Evolutionary conservation across 30 jellyfish, hydroid and myxozoan species (phyloP), one percentile per base, ranked within the genome.

Genomic region (Catostylus mosaicus): DNA sequence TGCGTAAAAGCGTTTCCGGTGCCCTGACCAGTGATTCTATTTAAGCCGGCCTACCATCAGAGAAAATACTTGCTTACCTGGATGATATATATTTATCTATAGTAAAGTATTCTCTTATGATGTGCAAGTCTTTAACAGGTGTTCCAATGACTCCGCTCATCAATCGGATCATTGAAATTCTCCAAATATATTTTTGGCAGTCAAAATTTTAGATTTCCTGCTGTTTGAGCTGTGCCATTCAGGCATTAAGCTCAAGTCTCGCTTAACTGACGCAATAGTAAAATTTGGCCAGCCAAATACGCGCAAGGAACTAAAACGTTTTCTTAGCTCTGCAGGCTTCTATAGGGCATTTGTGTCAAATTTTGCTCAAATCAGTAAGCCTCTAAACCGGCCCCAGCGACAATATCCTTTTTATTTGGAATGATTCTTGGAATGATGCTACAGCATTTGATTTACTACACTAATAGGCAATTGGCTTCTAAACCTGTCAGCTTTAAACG

Each of bases 261-360:
- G 88, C 31, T 62, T 77, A 11, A 77, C 88, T 9, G 79, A 60
- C 4, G 88, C 88, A 77, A 57, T 77, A 14, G 3, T 18, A 34
- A 0, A 52, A 2, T 77, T 10, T 80, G 46, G 78, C 2, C 89
- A 40, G 29, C 89, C 89, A 0, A n/a, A 37, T 0, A 62, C 89
- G 27, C 20, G 82, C 64, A 78, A 78, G 36, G 73, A 78, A 62
- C 45, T 78, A 26, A 78, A 46, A 34, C 29, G 82, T 19, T 84
- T 84, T 59, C 83, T 84, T 0, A 83, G 94, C 64, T 50, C 63
- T 9, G 81, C 89, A 19, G 89, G 89, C 24, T 78, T 78, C 31
- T 78, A 78, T 46, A 62, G 89, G 29, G 45, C 73, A 36, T 78
- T 78, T 32, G 64, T 78, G 38, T 73, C 80, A 10, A 62, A 78